These are phyloP conservation scores for Drosophila bipectinata DNA, from an alignment of 1,140 invertebrate species.

Conservation along the genomic window DNA sequence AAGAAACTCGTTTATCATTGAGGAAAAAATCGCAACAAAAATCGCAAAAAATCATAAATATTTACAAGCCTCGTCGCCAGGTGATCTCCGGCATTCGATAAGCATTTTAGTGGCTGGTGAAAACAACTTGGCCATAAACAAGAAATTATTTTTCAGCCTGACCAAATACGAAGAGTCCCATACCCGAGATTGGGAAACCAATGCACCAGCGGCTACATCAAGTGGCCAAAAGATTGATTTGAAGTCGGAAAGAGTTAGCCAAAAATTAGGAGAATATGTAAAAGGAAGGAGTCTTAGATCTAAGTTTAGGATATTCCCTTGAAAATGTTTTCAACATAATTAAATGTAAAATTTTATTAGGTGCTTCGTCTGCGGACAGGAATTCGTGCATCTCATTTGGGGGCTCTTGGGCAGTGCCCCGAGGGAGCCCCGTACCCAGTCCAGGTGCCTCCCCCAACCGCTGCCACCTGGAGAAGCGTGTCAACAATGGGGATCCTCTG, in stretches of 20 bases:
- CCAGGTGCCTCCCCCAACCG: background rate
- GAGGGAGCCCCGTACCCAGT: constrained; percentile 21
- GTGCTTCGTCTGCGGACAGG: constrained; percentile 27
- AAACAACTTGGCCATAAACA: constrained; percentile 70
- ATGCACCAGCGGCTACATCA: constrained; percentile 29
- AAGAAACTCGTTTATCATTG: constrained; percentile 30
- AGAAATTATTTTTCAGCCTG: constrained; percentile 36
- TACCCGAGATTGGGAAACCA: constrained; percentile 27
- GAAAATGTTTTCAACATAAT: constrained; percentile 64
- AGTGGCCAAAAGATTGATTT: constrained; percentile 29
- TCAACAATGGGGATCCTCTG: constrained; percentile 56
- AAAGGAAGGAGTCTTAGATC: background rate
- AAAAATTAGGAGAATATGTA: constrained; percentile 21
- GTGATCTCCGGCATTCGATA: constrained; percentile 55
- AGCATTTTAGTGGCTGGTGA: constrained; percentile 56
- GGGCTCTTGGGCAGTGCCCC: constrained; percentile 56
- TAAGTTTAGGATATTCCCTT: constrained; percentile 5
- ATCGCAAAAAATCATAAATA: constrained; percentile 68
- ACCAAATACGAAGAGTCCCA: constrained; percentile 48
- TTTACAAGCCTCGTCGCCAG: constrained; percentile 48
- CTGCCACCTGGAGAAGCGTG: constrained; percentile 42
- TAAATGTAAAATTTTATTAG: constrained; percentile 68
- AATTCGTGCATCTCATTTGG: constrained; percentile 72
- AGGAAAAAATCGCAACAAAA: constrained; percentile 31
- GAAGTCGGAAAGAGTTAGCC: constrained; percentile 47